Percentiles rank a stretch among this genome's conserved stretches.
These are phyloP conservation scores for Alloscopus bannaensis DNA, from an alignment of 2,888 invertebrate genomes.

Conservation along the genomic window DNA sequence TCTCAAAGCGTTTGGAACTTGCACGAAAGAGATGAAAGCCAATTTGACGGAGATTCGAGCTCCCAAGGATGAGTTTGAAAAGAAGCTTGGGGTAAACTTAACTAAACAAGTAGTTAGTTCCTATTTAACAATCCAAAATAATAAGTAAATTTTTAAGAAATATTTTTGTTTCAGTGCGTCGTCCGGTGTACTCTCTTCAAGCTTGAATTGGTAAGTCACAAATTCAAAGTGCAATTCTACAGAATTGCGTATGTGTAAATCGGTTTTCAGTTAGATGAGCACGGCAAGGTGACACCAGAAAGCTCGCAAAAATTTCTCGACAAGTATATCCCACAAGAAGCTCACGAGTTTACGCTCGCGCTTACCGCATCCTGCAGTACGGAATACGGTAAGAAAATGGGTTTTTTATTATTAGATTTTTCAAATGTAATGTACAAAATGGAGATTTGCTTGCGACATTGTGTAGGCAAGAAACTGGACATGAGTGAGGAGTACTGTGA, in stretches of 20 bases:
- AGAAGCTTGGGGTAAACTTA: constrained; percentile 36
- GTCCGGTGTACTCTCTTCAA: constrained; percentile 32
- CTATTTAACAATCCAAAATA: no score
- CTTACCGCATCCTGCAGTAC: constrained; percentile 34
- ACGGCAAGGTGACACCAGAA: constrained; percentile 40
- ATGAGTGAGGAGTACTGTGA: constrained; percentile 38
- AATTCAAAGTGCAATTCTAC: neutral
- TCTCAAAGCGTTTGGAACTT: constrained; percentile 37
- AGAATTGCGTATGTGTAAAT: neutral
- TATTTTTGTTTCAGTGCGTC: constrained; percentile 34
- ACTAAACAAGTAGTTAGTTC: no score
- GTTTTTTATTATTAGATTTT: constrained; percentile 1
- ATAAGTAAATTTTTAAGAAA: no score
- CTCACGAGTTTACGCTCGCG: constrained; percentile 50
- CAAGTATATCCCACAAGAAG: constrained; percentile 37
- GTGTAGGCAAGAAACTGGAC: constrained; percentile 36
- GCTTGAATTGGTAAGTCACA: constrained; percentile 35
- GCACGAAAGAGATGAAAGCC: constrained; percentile 27
- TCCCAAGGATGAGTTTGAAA: constrained; percentile 34
- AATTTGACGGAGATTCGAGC: constrained; percentile 25
- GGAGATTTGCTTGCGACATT: neutral
- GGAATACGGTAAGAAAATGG: constrained; percentile 9
- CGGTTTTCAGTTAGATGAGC: constrained; percentile 30
- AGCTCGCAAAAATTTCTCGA: constrained; percentile 48
- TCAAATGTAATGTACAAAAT: neutral